Conservation (phyloP, 2,888 invertebrate species). For the Lasioglossum malachurum region DNA sequence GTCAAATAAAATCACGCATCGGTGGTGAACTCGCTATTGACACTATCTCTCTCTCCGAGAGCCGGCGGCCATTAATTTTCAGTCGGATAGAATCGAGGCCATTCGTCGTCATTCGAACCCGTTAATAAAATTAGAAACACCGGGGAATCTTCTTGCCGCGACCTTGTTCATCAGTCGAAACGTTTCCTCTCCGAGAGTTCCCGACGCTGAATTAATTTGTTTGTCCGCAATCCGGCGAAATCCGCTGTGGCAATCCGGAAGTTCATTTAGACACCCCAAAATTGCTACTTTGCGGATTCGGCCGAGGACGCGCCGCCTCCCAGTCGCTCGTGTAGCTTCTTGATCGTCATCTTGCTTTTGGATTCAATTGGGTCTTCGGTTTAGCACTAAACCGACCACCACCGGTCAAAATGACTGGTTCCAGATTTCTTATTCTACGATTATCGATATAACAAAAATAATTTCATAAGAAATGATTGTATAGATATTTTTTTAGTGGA, state of each 20-base stretch:
- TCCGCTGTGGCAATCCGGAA: not conserved
- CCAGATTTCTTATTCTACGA: too few species aligned
- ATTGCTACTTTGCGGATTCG: constrained; percentile 1
- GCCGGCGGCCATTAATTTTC: constrained; percentile 31
- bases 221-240: constrained; percentile 1
- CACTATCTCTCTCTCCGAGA: not conserved
- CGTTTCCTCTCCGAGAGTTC: not conserved
- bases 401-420: too few species aligned
- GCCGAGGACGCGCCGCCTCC: not conserved
- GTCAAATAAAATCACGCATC: constrained; percentile 5
- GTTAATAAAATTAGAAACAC: constrained; percentile 28
- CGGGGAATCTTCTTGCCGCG: not conserved
- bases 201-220: constrained; percentile 23
- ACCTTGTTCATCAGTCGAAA: not conserved
- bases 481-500: too few species aligned
- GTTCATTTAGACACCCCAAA: not conserved
- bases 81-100: not conserved
- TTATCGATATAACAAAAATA: too few species aligned
- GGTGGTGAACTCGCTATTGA: not conserved
- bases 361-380: not conserved
- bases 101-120: constrained; percentile 18
- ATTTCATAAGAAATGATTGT: too few species aligned
- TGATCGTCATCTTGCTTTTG: not conserved
- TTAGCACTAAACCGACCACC: too few species aligned
- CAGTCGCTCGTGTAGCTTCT: not conserved